phyloP scores from a whole-genome alignment of 2,888 invertebrate genomes.

The Idaea aversata region DNA sequence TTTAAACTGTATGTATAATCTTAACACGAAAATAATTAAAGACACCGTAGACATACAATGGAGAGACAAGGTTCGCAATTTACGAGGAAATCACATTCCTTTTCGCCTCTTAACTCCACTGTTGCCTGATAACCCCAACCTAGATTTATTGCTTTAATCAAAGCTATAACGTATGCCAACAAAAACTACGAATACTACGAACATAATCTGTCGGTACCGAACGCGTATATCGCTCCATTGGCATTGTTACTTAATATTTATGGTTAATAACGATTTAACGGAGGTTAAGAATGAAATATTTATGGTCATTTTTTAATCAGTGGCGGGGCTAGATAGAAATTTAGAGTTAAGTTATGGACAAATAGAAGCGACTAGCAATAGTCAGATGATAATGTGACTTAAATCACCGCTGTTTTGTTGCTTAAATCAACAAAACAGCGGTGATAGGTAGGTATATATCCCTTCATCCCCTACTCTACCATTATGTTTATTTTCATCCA shows the following conservation, averaged over 20 bases:
- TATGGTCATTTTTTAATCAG: not conserved
- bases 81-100: slow-evolving; percentile 57
- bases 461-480: too few species aligned
- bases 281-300: not conserved
- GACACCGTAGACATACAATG: slow-evolving; percentile 29
- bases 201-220: not conserved
- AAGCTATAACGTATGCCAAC: slow-evolving; percentile 63
- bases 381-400: too few species aligned
- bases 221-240: not conserved
- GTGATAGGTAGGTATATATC: too few species aligned
- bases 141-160: slow-evolving; percentile 75
- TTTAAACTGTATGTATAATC: too few species aligned
- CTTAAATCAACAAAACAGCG: too few species aligned
- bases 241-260: not conserved
- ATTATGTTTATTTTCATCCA: too few species aligned
- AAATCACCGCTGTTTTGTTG: too few species aligned
- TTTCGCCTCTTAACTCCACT: slow-evolving; percentile 62
- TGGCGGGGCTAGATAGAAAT: not conserved
- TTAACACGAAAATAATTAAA: slow-evolving; percentile 8
- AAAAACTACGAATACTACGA: slow-evolving; percentile 49
- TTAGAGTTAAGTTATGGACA: not conserved
- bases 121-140: slow-evolving; percentile 53
- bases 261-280: not conserved
- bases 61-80: slow-evolving; percentile 54
- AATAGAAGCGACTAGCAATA: not conserved